phyloP scores from a whole-genome alignment of 2,888 invertebrate genomes.

The Eulithis testata region DNA sequence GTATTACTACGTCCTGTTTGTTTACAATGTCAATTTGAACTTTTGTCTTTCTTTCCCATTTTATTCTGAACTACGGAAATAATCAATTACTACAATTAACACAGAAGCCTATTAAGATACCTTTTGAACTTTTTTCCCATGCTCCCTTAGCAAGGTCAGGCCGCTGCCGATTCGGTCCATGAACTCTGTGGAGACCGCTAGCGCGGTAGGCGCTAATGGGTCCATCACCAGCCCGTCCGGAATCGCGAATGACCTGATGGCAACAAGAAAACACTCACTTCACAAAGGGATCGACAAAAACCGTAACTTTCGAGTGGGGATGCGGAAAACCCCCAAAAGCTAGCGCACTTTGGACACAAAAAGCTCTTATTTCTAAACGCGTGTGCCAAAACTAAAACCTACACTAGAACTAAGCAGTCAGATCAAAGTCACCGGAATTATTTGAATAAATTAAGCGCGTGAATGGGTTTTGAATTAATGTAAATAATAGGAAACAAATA shows the following conservation, averaged over 20 bases:
- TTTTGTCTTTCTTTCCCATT: too few species aligned
- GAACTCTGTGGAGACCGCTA: constrained; percentile 74
- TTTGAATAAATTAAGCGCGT: constrained; percentile 11
- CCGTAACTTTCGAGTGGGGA: constrained; percentile 20
- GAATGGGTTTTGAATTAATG: constrained; percentile 10
- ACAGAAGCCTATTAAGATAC: constrained; percentile 38
- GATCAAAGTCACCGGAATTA: neutral
- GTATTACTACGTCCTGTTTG: too few species aligned
- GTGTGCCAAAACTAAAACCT: neutral
- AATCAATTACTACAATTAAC: too few species aligned
- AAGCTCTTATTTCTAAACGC: neutral
- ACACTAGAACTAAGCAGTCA: too few species aligned
- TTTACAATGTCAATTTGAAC: too few species aligned
- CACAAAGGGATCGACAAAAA: constrained; percentile 16
- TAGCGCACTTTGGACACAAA: neutral
- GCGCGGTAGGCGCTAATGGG: constrained; percentile 75
- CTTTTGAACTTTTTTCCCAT: constrained; percentile 80
- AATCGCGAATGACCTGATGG: constrained; percentile 73
- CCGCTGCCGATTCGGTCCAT: constrained; percentile 80
- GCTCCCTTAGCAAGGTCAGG: constrained; percentile 71
- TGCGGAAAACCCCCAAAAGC: constrained; percentile 18
- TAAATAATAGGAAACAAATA: constrained; percentile 34
- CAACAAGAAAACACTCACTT: constrained; percentile 34
- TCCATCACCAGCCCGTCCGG: constrained; percentile 81
- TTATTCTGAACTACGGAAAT: too few species aligned